Evolutionary conservation across 2,113 vertebrate genomes (phyloP).

Genomic region (Gasterosteus nipponicus): DNA sequence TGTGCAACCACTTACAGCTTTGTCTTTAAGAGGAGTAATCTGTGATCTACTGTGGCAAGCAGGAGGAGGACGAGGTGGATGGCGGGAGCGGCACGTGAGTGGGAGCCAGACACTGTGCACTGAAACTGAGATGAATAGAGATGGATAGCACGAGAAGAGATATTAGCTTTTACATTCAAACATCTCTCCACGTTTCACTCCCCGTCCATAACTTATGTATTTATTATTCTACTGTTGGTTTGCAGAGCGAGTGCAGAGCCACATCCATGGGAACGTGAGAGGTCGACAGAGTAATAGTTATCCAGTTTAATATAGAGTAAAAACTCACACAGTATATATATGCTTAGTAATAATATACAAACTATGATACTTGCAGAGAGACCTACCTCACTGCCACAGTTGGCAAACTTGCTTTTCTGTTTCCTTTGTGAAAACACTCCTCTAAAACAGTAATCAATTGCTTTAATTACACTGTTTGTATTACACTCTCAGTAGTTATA

Average conservation of each 20-base stretch:
- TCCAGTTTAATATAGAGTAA: conserved; percentile 27
- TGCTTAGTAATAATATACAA: not conserved
- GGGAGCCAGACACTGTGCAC: conserved; percentile 29
- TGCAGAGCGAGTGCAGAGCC: conserved; percentile 19
- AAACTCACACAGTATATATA: not conserved
- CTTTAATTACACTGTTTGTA: conserved; percentile 25
- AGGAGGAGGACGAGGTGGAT: conserved; percentile 57
- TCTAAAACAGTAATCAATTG: conserved; percentile 25
- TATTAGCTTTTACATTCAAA: conserved; percentile 45
- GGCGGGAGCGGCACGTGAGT: conserved; percentile 35
- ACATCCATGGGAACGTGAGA: conserved; percentile 7
- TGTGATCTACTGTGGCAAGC: conserved; percentile 75
- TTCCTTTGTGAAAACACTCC: conserved; percentile 19
- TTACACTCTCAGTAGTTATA: conserved; percentile 5
- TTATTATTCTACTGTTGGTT: conserved; percentile 29
- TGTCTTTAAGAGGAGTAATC: conserved; percentile 79
- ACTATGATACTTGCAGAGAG: not conserved
- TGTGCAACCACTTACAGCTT: conserved; percentile 80
- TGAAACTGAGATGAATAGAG: conserved; percentile 28
- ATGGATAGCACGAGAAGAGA: conserved; percentile 28
- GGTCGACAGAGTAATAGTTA: conserved; percentile 4
- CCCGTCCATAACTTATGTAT: conserved; percentile 17
- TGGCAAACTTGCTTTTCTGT: conserved; percentile 11
- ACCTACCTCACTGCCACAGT: not conserved
- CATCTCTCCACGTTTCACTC: conserved; percentile 12